Conservation (phyloP, 2,888 invertebrate genomes). For the Carabus problematicus region DNA sequence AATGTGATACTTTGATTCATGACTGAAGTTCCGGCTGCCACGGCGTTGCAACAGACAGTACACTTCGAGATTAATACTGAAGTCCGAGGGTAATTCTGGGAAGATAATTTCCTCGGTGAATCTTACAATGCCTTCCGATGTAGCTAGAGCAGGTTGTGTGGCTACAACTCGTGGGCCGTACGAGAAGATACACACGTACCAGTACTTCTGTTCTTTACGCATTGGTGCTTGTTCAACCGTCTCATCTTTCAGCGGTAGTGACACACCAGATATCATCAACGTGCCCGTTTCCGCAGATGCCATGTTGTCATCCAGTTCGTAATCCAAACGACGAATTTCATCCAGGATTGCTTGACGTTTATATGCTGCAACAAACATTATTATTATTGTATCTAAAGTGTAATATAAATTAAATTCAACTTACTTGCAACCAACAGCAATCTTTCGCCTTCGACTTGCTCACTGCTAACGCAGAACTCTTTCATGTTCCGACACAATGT, state of each 20-base stretch:
- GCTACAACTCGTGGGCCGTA: constrained; percentile 53
- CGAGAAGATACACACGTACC: constrained; percentile 55
- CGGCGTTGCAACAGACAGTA: constrained; percentile 60
- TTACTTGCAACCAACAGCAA: constrained; percentile 57
- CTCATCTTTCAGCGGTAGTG: constrained; percentile 46
- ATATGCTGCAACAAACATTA: constrained; percentile 43
- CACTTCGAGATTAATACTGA: constrained; percentile 59
- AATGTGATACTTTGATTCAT: constrained; percentile 55
- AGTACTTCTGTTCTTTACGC: constrained; percentile 50
- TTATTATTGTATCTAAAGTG: not conserved
- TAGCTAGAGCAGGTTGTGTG: constrained; percentile 49
- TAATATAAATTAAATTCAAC: constrained; percentile 14
- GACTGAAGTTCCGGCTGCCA: constrained; percentile 49
- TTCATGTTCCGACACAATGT: constrained; percentile 59
- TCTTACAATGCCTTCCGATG: constrained; percentile 48
- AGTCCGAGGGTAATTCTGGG: constrained; percentile 53
- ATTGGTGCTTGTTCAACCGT: constrained; percentile 44
- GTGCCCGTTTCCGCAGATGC: constrained; percentile 40
- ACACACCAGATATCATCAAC: constrained; percentile 47
- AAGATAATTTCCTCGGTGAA: constrained; percentile 54
- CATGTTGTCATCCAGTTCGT: constrained; percentile 41
- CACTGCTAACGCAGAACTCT: constrained; percentile 59
- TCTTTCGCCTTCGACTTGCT: constrained; percentile 63
- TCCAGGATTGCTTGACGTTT: constrained; percentile 46
- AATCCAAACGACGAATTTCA: constrained; percentile 46